Conservation (phyloP, 2,113 vertebrate genomes). For the Eulemur macaco region DNA sequence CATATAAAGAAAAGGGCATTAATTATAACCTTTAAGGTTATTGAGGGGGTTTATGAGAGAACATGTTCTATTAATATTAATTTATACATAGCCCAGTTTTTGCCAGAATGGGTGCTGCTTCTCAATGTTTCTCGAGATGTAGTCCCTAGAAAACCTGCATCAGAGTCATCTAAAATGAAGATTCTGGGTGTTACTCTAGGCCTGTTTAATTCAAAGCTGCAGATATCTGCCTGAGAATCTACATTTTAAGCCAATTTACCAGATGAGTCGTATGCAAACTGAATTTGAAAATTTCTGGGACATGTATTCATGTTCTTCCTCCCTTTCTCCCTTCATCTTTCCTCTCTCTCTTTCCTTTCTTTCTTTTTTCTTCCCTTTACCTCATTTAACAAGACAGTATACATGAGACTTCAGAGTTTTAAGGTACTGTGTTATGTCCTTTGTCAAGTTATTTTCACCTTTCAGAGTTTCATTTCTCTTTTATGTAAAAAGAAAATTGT, state of each 20-base stretch:
- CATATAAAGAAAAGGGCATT: not conserved
- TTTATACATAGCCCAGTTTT: not conserved
- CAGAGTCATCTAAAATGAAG: not conserved
- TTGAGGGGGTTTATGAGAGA: not conserved
- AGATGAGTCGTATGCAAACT: not conserved
- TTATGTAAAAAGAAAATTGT: conserved; percentile 2
- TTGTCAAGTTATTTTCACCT: conserved; percentile 6
- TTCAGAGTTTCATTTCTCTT: conserved; percentile 13
- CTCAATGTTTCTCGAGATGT: not conserved
- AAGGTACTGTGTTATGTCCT: not conserved
- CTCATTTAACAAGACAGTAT: not conserved
- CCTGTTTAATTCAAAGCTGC: not conserved
- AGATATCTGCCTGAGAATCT: not conserved
- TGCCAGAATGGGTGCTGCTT: not conserved
- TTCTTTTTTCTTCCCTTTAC: not conserved
- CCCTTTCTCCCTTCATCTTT: not conserved
- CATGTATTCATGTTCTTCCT: not conserved
- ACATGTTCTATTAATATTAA: not conserved
- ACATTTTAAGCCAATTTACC: conserved; percentile 19
- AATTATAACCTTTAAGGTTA: not conserved
- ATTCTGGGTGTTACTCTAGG: not conserved
- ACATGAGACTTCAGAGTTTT: not conserved
- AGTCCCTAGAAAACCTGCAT: not conserved
- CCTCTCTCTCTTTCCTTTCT: not conserved
- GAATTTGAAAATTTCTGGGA: not conserved